A percentile compares a stretch with the other conserved stretches of the same genome.
phyloP scores from a whole-genome alignment of 2,797 vertebrate genomes.

The Crypturellus tataupa region DNA sequence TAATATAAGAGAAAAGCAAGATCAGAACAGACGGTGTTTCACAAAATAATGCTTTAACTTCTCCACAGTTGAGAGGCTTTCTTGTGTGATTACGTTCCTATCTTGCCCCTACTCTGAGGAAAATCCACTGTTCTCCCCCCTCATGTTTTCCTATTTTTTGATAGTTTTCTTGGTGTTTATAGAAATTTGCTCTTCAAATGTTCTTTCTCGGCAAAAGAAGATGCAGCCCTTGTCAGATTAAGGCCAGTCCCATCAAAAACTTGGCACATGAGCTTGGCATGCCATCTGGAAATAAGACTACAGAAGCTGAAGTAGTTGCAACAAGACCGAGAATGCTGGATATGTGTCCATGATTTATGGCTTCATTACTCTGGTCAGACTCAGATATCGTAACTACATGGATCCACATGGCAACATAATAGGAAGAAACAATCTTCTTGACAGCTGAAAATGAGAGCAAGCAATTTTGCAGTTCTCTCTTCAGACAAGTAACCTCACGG shows the following conservation, averaged over 20 bases:
- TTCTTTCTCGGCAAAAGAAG: not conserved
- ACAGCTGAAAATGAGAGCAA: not conserved
- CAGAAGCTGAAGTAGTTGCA: not conserved
- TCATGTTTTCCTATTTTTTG: not conserved
- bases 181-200: not conserved
- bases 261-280: not conserved
- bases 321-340: not conserved
- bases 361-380: not conserved
- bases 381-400: not conserved
- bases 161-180: not conserved
- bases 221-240: not conserved
- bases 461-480: not conserved
- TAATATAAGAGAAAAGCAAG: not conserved
- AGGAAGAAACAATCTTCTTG: not conserved
- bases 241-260: not conserved
- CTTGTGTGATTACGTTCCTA: not conserved
- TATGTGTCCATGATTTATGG: not conserved
- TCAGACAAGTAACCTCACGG: not conserved
- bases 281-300: not conserved
- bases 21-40: not conserved
- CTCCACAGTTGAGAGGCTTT: not conserved
- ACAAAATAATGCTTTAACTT: not conserved
- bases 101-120: not conserved
- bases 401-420: not conserved
- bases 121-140: not conserved